Evolutionary conservation across 2,888 invertebrate genomes (phyloP).

Genomic region (Drosophila paranaensis): DNA sequence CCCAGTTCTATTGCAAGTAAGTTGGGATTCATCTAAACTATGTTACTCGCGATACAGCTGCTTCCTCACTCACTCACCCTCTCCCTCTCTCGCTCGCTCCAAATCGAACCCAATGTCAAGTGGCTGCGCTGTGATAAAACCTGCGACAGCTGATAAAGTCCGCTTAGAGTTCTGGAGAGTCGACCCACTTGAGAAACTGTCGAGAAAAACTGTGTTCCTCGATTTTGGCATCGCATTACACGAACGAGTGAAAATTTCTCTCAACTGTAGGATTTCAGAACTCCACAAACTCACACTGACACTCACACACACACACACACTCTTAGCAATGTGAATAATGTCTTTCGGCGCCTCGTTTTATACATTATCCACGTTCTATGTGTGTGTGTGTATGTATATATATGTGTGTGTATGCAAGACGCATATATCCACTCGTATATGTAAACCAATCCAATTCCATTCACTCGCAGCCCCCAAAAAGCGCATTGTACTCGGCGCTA

Average conservation of each 20-base stretch:
- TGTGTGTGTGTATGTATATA: constrained; percentile 9
- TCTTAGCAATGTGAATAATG: constrained; percentile 75
- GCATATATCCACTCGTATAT: constrained; percentile 48
- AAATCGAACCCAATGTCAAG: constrained; percentile 54
- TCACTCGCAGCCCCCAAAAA: constrained; percentile 40
- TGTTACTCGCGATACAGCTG: constrained; percentile 13
- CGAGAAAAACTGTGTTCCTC: constrained; percentile 29
- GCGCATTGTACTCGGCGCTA: constrained; percentile 57
- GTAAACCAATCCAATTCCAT: constrained; percentile 25
- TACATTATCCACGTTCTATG: constrained; percentile 51
- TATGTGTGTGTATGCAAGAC: constrained; percentile 17
- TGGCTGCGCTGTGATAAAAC: constrained; percentile 56
- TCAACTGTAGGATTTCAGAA: constrained; percentile 27
- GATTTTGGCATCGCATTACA: constrained; percentile 77
- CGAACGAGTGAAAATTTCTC: constrained; percentile 25
- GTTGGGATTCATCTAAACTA: constrained; percentile 81
- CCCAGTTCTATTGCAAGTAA: constrained; percentile 94
- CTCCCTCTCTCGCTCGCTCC: neutral
- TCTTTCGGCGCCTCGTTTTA: constrained; percentile 76
- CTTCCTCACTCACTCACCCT: neutral
- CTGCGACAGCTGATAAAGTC: constrained; percentile 61
- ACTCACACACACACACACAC: constrained; percentile 1
- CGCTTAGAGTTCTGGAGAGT: constrained; percentile 12
- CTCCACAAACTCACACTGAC: constrained; percentile 28
- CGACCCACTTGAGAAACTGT: constrained; percentile 51